A percentile compares a stretch with the other conserved stretches of the same genome.
Evolutionary conservation across 2,797 vertebrate species (phyloP).

Genomic region (Neomorphus geoffroyi): DNA sequence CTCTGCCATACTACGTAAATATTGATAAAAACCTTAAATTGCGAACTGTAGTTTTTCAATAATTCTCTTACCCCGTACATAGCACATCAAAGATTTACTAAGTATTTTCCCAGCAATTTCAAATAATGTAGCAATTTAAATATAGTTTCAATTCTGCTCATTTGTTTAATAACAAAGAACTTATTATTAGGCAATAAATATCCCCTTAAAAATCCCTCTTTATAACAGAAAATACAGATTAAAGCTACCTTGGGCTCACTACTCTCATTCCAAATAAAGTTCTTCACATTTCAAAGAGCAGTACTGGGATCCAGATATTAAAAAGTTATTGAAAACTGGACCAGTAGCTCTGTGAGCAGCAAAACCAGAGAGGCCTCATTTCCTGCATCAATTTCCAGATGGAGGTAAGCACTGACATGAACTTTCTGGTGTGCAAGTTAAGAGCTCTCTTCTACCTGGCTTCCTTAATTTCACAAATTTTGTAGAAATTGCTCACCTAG

Average conservation of each 20-base stretch:
- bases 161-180: neutral
- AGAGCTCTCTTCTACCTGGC: neutral
- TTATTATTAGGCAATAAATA: neutral
- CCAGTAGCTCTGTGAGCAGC: neutral
- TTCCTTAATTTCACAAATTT: neutral
- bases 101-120: neutral
- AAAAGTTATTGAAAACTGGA: neutral
- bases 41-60: neutral
- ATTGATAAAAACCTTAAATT: neutral
- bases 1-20: neutral
- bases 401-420: rapidly evolving
- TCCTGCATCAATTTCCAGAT: neutral
- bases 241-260: neutral
- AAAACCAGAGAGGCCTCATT: neutral
- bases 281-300: neutral
- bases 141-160: neutral
- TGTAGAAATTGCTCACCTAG: neutral
- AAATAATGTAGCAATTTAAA: neutral
- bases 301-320: neutral
- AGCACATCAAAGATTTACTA: neutral
- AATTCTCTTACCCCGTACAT: neutral
- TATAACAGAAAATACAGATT: neutral
- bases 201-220: neutral
- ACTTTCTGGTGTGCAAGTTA: neutral
- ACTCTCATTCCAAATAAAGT: neutral